Evolutionary conservation across 2,888 invertebrate genomes (phyloP).

Genomic region (Zygaena filipendulae): DNA sequence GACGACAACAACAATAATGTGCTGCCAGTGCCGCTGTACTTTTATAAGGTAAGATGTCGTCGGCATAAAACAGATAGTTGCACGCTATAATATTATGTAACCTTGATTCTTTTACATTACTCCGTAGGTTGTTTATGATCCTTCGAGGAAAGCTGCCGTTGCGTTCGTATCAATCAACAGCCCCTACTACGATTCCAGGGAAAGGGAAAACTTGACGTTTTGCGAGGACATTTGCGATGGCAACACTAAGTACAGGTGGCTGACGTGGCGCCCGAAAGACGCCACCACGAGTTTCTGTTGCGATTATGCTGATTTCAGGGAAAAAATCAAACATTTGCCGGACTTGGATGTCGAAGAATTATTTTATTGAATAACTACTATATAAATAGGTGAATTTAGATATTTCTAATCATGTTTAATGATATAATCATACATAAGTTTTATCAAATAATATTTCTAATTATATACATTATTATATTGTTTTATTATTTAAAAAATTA

Average conservation of each 20-base stretch:
- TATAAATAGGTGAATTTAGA: too few species aligned
- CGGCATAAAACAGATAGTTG: not conserved
- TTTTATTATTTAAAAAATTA: too few species aligned
- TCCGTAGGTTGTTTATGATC: constrained; percentile 50
- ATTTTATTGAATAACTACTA: constrained; percentile 18
- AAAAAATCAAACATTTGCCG: constrained; percentile 24
- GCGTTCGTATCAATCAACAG: constrained; percentile 49
- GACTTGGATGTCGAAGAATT: constrained; percentile 22
- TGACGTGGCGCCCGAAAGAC: constrained; percentile 43
- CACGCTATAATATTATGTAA: too few species aligned
- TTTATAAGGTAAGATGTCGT: constrained; percentile 37
- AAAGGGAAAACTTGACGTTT: constrained; percentile 26
- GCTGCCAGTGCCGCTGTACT: constrained; percentile 49
- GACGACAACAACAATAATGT: constrained; percentile 42
- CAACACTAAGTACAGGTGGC: constrained; percentile 31
- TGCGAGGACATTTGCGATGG: constrained; percentile 38
- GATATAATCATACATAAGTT: too few species aligned
- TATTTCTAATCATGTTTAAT: too few species aligned
- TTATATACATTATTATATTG: too few species aligned
- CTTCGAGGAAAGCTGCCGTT: constrained; percentile 25
- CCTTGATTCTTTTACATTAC: too few species aligned
- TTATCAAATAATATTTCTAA: too few species aligned
- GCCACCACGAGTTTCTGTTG: constrained; percentile 52
- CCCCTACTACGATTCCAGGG: constrained; percentile 31
- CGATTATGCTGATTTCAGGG: constrained; percentile 31